These are phyloP conservation scores for Blera fallax DNA, from an alignment of 2,888 invertebrate species.

Conservation along the genomic window DNA sequence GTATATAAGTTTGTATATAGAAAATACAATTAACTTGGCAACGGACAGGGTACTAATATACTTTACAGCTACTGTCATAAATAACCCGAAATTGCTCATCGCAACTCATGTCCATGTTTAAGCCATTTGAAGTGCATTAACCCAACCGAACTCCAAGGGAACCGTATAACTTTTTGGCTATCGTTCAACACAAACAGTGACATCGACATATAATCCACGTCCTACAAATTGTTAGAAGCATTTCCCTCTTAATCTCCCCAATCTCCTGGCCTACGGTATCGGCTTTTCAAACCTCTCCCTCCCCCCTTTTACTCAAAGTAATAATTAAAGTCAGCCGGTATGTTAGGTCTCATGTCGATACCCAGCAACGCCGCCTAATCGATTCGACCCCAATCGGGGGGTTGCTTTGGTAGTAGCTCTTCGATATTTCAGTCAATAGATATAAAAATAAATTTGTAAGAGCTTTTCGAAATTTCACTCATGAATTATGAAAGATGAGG, in stretches of 20 bases:
- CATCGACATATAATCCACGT: neutral
- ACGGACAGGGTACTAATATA: conserved; percentile 18
- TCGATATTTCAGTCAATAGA: neutral
- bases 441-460: neutral
- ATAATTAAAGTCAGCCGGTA: conserved; percentile 32
- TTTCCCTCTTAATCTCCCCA: neutral
- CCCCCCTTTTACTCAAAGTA: neutral
- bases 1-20: neutral
- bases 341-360: conserved; percentile 1
- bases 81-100: conserved; percentile 47
- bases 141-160: conserved; percentile 14
- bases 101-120: conserved; percentile 25
- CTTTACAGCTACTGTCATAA: conserved; percentile 39
- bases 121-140: conserved; percentile 53
- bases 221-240: neutral
- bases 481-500: neutral
- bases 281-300: neutral
- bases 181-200: neutral
- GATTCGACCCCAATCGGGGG: conserved; percentile 5
- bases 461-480: neutral
- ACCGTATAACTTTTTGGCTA: conserved; percentile 13
- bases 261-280: neutral
- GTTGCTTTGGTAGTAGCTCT: neutral
- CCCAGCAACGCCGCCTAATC: conserved; percentile 1
- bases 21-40: neutral